Evolutionary conservation across 2,888 invertebrate species (phyloP).

Genomic region (Zaprionus obscuricornis): DNA sequence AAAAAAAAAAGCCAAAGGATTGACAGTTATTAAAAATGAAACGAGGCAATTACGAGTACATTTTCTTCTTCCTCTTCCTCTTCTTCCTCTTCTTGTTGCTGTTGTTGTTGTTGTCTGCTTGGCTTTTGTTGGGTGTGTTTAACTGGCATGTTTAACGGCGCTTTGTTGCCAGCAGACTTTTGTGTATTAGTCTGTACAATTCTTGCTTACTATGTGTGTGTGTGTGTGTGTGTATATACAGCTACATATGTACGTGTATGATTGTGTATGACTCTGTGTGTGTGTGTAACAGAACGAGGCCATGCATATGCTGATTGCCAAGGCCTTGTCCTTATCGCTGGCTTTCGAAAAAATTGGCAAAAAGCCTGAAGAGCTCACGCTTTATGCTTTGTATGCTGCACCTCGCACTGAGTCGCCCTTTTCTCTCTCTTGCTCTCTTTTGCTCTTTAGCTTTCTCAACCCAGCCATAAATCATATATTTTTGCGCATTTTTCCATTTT

Average conservation of each 20-base stretch:
- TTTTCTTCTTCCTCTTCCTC: constrained; percentile 34
- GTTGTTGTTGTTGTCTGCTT: background rate
- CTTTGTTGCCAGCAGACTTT: constrained; percentile 50
- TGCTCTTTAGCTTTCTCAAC: background rate
- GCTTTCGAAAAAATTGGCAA: constrained; percentile 42
- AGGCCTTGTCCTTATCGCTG: constrained; percentile 47
- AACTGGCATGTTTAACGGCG: constrained; percentile 67
- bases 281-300: constrained; percentile 33
- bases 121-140: constrained; percentile 61
- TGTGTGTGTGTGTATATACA: constrained; percentile 6
- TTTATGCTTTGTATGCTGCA: constrained; percentile 37
- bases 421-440: background rate
- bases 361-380: constrained; percentile 34
- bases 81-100: constrained; percentile 14
- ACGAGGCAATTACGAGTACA: constrained; percentile 72
- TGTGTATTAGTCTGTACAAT: constrained; percentile 29
- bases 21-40: constrained; percentile 77
- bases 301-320: constrained; percentile 72
- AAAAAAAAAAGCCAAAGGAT: constrained; percentile 59
- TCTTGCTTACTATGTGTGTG: constrained; percentile 11
- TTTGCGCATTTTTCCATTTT: constrained; percentile 24
- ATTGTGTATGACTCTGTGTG: constrained; percentile 5
- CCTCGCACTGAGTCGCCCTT: no score
- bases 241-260: background rate
- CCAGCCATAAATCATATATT: constrained; percentile 64